These are phyloP conservation scores for Eudyptes chrysolophus DNA, from an alignment of 2,113 vertebrate species.

Conservation along the genomic window DNA sequence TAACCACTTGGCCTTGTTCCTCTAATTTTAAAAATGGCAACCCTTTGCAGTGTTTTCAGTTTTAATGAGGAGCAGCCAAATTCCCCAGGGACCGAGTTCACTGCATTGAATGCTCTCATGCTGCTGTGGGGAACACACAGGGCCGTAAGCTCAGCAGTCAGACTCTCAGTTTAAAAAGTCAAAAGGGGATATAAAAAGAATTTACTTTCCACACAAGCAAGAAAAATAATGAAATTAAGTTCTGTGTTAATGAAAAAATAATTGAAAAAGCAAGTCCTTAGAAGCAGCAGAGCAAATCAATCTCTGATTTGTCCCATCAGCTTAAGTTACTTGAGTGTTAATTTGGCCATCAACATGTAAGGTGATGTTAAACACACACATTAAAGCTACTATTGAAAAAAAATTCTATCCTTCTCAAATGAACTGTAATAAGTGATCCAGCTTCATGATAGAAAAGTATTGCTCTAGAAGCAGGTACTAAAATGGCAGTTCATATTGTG, in stretches of 20 bases:
- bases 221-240: background rate
- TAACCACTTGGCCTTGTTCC: background rate
- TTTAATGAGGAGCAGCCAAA: background rate
- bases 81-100: accelerated
- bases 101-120: background rate
- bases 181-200: background rate
- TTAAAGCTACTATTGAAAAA: background rate
- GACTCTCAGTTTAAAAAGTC: background rate
- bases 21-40: background rate
- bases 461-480: background rate
- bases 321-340: background rate
- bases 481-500: background rate
- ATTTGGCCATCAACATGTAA: background rate
- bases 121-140: background rate
- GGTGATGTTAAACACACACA: background rate
- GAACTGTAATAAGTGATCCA: background rate
- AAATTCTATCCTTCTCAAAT: background rate
- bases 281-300: background rate
- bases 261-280: background rate
- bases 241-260: background rate
- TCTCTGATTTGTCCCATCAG: background rate
- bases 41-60: background rate
- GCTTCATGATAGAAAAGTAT: background rate
- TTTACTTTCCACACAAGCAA: background rate
- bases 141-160: background rate